A percentile compares a stretch with the other conserved stretches of the same genome.
Conservation (phyloP, 2,888 invertebrate species). For the Dyspetes luteomarginatus region DNA sequence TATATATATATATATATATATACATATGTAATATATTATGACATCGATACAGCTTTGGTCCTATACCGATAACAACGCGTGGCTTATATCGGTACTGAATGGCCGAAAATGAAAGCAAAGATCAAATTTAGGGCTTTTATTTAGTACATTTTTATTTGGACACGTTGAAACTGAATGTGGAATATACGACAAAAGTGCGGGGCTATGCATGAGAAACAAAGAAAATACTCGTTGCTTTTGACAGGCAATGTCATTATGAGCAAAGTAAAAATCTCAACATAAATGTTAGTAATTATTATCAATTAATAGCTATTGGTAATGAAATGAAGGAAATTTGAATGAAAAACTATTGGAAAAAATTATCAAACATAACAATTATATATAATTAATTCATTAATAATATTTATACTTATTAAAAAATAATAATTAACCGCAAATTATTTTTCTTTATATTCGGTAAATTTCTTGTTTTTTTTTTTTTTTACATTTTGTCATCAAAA, state of each 20-base stretch:
- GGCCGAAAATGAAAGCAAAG: background rate
- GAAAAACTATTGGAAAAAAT: background rate
- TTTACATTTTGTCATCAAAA: background rate
- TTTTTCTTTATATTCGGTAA: no score
- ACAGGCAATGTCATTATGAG: no score
- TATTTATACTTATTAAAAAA: background rate
- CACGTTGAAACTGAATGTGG: background rate
- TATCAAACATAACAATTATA: background rate
- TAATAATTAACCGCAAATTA: no score
- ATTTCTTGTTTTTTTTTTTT: no score
- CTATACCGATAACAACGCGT: constrained; percentile 22
- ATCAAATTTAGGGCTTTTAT: background rate
- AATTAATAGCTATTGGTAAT: no score
- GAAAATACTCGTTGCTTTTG: no score
- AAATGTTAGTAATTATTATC: no score
- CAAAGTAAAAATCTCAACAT: no score
- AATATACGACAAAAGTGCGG: constrained; percentile 11
- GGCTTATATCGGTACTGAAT: background rate
- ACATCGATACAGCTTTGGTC: constrained; percentile 22
- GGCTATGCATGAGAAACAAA: background rate
- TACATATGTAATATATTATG: background rate
- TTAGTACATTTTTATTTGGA: background rate
- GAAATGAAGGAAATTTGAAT: no score
- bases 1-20: constrained; percentile 19
- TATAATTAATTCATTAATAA: background rate